These are phyloP conservation scores for Sebastes minor DNA, from an alignment of 2,797 vertebrate genomes.

Conservation along the genomic window DNA sequence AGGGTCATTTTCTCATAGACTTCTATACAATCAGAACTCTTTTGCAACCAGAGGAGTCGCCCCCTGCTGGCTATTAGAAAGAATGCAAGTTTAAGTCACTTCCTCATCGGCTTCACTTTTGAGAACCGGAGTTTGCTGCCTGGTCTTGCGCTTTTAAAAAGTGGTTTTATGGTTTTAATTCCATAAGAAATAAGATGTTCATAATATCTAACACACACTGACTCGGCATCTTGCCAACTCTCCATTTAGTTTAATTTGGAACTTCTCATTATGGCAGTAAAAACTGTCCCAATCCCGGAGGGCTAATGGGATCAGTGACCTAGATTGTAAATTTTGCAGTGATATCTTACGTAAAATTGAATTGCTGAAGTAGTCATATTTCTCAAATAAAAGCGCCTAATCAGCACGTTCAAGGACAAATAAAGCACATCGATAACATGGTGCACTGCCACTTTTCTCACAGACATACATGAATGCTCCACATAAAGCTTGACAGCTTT, in stretches of 20 bases:
- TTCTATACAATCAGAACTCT: no score
- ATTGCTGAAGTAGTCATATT: slow-evolving; percentile 61
- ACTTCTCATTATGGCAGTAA: slow-evolving; percentile 68
- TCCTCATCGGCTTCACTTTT: fast-evolving
- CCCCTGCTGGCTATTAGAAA: no score
- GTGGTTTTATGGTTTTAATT: no score
- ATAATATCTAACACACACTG: slow-evolving; percentile 37
- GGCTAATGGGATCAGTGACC: slow-evolving; percentile 75
- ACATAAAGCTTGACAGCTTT: slow-evolving; percentile 41
- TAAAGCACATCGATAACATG: slow-evolving; percentile 43
- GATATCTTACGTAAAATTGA: slow-evolving; percentile 65
- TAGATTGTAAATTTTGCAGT: slow-evolving; percentile 70
- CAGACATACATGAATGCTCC: slow-evolving; percentile 50
- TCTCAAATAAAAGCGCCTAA: slow-evolving; percentile 35
- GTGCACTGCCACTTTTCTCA: slow-evolving; percentile 3
- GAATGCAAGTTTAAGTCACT: no score
- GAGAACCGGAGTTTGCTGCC: no score
- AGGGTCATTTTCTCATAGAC: no score
- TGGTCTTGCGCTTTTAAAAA: no score
- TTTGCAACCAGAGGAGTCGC: no score
- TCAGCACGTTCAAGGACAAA: slow-evolving; percentile 59
- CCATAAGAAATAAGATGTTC: slow-evolving; percentile 27
- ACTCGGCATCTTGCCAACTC: slow-evolving; percentile 46
- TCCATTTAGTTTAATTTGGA: slow-evolving; percentile 62
- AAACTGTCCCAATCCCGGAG: slow-evolving; percentile 56